Conservation (phyloP, 2,797 vertebrate species). For the Sebastiscus albofasciatus region DNA sequence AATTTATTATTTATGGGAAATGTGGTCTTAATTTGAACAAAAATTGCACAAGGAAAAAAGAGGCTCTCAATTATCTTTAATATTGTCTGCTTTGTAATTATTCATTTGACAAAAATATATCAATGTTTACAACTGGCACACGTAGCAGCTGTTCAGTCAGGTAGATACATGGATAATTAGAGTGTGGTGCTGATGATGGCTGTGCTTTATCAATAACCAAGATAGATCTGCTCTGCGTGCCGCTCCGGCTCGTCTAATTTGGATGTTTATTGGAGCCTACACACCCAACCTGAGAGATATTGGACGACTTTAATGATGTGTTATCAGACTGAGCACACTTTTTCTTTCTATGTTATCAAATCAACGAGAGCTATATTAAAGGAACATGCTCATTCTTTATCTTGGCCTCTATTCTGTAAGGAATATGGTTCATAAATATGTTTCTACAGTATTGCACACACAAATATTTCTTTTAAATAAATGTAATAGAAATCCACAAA, state of each 20-base stretch:
- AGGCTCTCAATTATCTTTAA: background rate
- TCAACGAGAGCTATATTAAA: background rate
- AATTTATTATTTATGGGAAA: background rate
- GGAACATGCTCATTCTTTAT: background rate
- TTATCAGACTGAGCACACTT: background rate
- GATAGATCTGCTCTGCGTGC: conserved; percentile 42
- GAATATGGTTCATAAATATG: background rate
- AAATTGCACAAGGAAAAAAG: background rate
- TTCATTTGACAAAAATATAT: conserved; percentile 2
- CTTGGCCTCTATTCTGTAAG: background rate
- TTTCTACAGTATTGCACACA: background rate
- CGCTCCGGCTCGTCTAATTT: conserved; percentile 27
- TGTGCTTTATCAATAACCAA: conserved; percentile 48
- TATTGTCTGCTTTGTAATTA: conserved; percentile 2
- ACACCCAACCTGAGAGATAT: conserved; percentile 18
- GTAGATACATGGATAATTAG: conserved; percentile 39
- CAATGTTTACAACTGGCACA: conserved; percentile 32
- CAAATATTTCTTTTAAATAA: background rate
- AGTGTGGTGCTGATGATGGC: conserved; percentile 26
- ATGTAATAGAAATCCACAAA: background rate
- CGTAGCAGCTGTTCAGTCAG: conserved; percentile 29
- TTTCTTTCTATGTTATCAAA: background rate
- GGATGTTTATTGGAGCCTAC: conserved; percentile 46
- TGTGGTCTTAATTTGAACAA: background rate
- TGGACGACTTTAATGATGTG: conserved; percentile 15